phyloP scores from a whole-genome alignment of 2,797 vertebrate species.

The Platyrinchus mystaceus region DNA sequence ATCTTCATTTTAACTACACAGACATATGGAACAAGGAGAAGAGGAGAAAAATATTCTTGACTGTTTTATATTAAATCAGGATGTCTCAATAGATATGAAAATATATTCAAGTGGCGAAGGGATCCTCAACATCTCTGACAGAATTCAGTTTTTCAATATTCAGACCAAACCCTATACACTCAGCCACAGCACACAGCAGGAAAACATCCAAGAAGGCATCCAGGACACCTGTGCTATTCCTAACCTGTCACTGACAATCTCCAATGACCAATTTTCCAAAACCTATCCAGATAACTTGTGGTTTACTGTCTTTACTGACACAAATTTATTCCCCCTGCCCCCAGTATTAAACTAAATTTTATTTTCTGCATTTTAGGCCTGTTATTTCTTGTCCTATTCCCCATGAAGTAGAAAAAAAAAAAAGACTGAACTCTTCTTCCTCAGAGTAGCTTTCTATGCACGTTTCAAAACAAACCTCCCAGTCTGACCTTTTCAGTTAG shows the following conservation, averaged over 20 bases:
- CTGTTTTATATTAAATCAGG: background rate
- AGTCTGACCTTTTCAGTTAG: background rate
- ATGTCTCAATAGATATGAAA: background rate
- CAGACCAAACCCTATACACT: background rate
- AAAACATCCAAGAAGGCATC: background rate
- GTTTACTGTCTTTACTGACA: background rate
- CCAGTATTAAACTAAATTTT: background rate
- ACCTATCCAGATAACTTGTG: background rate
- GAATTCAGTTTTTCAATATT: background rate
- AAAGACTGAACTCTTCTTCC: background rate
- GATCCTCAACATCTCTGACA: background rate
- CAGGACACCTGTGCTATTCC: background rate
- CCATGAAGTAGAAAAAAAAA: background rate
- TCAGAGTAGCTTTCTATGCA: background rate
- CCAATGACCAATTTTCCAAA: background rate
- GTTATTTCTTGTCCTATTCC: background rate
- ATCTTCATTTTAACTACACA: background rate
- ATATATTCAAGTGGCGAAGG: background rate
- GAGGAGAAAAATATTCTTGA: background rate
- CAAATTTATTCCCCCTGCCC: background rate
- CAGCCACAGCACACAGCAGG: background rate
- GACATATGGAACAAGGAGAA: background rate
- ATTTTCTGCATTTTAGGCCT: background rate
- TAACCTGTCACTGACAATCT: background rate
- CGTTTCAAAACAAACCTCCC: background rate